Conservation (phyloP, 2,797 vertebrate genomes). For the Dendrocincla fuliginosa region DNA sequence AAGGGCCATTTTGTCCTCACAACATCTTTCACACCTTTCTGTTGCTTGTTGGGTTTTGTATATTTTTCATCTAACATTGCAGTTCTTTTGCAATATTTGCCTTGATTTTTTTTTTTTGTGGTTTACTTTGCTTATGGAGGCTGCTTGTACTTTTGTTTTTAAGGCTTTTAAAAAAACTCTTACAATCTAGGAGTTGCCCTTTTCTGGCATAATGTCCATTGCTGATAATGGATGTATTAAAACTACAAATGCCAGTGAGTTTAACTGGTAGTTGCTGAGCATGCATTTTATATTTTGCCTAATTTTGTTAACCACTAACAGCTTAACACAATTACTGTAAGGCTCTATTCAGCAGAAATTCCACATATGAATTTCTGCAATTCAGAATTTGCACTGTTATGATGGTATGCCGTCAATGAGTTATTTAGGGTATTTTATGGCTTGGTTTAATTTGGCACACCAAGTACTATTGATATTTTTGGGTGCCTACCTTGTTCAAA, state of each 20-base stretch:
- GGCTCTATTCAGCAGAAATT: slow-evolving; percentile 84
- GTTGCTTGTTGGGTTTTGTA: slow-evolving; percentile 73
- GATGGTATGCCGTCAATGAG: not conserved
- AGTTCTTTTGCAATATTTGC: slow-evolving; percentile 66
- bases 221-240: slow-evolving; percentile 53
- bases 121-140: slow-evolving; percentile 61
- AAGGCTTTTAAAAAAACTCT: slow-evolving; percentile 5
- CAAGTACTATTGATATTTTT: not conserved
- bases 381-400: not conserved
- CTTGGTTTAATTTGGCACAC: not conserved
- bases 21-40: slow-evolving; percentile 65
- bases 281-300: slow-evolving; percentile 74
- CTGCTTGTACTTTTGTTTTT: slow-evolving; percentile 67
- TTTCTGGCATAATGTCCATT: slow-evolving; percentile 67
- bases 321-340: slow-evolving; percentile 73
- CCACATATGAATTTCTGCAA: slow-evolving; percentile 9
- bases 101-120: slow-evolving; percentile 59
- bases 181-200: slow-evolving; percentile 28
- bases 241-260: slow-evolving; percentile 49
- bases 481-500: not conserved
- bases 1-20: slow-evolving; percentile 62
- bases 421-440: not conserved
- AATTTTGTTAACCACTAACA: slow-evolving; percentile 80
- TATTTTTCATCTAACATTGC: slow-evolving; percentile 72
- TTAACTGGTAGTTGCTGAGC: slow-evolving; percentile 66